Conservation (phyloP, 2,113 vertebrate genomes). For the Spea bombifrons region DNA sequence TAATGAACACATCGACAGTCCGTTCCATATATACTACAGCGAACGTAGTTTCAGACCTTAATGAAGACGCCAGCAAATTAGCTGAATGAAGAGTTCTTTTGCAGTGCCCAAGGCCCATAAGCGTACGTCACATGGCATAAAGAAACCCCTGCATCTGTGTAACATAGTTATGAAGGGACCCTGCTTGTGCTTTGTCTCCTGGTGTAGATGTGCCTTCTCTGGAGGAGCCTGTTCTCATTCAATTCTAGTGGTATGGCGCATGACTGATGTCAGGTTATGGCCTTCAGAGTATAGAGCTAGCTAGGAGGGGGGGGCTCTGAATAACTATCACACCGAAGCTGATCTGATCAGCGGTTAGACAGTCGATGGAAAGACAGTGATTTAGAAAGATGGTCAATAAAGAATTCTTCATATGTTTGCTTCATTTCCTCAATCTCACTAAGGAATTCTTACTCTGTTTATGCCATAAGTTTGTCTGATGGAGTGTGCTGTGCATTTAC, state of each 20-base stretch:
- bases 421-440: too few relatives aligned
- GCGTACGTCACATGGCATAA: constrained; percentile 10
- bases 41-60: constrained; percentile 1
- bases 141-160: constrained; percentile 23
- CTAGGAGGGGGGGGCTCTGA: neutral
- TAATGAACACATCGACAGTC: constrained; percentile 10
- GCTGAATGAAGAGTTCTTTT: constrained; percentile 3
- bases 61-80: constrained; percentile 15
- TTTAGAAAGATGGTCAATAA: too few relatives aligned
- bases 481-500: too few relatives aligned
- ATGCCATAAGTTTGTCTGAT: too few relatives aligned
- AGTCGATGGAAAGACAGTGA: too few relatives aligned
- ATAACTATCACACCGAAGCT: too few relatives aligned
- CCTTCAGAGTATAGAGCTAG: neutral
- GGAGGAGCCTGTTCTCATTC: neutral
- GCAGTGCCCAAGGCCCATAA: constrained; percentile 21
- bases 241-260: neutral
- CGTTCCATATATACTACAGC: neutral
- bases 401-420: too few relatives aligned
- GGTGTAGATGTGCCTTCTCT: neutral
- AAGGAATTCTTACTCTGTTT: too few relatives aligned
- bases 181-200: neutral
- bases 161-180: constrained; percentile 5
- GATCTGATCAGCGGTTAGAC: too few relatives aligned
- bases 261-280: neutral